These are phyloP conservation scores for Drosophila malerkotliana DNA, from an alignment of 1,140 invertebrate species.

Conservation along the genomic window DNA sequence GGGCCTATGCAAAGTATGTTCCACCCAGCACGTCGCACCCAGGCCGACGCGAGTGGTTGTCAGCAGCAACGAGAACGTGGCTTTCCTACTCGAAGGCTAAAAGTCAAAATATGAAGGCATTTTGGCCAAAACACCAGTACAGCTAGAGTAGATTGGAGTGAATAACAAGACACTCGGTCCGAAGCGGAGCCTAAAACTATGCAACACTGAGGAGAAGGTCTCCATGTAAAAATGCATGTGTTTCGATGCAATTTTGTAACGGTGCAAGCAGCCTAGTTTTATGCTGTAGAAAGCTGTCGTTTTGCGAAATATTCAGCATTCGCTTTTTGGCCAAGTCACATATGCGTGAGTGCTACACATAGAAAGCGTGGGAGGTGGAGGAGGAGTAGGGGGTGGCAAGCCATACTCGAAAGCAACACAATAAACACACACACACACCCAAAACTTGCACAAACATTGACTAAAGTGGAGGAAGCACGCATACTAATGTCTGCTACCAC, in stretches of 20 bases:
- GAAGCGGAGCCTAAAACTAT: constrained; percentile 7
- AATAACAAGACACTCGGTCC: not conserved
- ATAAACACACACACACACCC: not conserved
- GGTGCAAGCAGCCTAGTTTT: constrained; percentile 2
- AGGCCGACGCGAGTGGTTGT: constrained; percentile 4
- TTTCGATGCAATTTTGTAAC: constrained; percentile 5
- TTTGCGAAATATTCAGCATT: not conserved
- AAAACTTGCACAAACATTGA: not conserved
- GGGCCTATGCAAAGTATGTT: constrained; percentile 37
- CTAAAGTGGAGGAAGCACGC: constrained; percentile 1
- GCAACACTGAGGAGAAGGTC: not conserved
- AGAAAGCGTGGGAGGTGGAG: not conserved
- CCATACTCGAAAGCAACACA: not conserved
- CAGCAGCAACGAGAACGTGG: constrained; percentile 16
- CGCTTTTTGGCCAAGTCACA: not conserved
- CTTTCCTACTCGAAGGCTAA: constrained; percentile 13
- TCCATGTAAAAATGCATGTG: not conserved
- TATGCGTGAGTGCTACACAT: not conserved
- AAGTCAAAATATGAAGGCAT: constrained; percentile 30
- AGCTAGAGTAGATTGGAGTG: not conserved
- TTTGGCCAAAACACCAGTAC: not conserved
- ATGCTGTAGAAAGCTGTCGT: constrained; percentile 3
- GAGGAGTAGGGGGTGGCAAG: not conserved
- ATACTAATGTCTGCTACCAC: constrained; percentile 2
- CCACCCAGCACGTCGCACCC: constrained; percentile 38